phyloP scores from a whole-genome alignment of 1,140 invertebrate species.

The Nautilus pompilius region DNA sequence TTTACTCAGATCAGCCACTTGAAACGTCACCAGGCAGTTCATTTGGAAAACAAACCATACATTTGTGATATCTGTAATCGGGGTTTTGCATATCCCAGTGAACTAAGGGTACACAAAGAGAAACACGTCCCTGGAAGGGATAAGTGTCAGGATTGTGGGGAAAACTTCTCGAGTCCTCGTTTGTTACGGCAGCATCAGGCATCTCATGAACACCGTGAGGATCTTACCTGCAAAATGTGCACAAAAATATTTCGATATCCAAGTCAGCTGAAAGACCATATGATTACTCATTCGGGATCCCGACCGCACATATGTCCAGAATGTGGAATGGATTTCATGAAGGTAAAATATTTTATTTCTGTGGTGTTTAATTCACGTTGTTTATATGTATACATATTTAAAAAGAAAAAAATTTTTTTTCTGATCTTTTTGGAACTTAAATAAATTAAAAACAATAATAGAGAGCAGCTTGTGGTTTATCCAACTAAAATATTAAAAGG shows the following conservation, averaged over 20 bases:
- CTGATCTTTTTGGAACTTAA: no score
- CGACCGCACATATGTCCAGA: conserved; percentile 61
- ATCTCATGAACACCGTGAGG: conserved; percentile 20
- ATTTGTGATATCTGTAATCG: conserved; percentile 63
- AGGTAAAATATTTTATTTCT: conserved; percentile 29
- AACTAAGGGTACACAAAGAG: conserved; percentile 31
- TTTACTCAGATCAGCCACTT: conserved; percentile 57
- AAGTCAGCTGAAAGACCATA: conserved; percentile 60
- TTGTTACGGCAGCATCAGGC: conserved; percentile 53
- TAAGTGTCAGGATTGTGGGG: conserved; percentile 30
- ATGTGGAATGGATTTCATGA: conserved; percentile 58
- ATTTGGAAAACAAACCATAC: conserved; percentile 57
- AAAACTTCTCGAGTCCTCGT: conserved; percentile 26
- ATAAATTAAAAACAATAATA: no score
- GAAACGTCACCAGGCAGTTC: conserved; percentile 42
- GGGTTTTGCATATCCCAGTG: conserved; percentile 41
- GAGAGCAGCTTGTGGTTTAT: no score
- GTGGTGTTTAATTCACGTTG: no score
- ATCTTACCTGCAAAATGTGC: conserved; percentile 59
- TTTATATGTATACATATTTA: no score
- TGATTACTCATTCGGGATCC: conserved; percentile 58
- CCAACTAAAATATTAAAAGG: no score
- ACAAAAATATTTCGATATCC: conserved; percentile 62
- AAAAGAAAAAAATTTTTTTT: no score
- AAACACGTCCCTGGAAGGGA: conserved; percentile 22